Conservation (phyloP, 1,140 invertebrate species). For the Latrodectus geometricus region DNA sequence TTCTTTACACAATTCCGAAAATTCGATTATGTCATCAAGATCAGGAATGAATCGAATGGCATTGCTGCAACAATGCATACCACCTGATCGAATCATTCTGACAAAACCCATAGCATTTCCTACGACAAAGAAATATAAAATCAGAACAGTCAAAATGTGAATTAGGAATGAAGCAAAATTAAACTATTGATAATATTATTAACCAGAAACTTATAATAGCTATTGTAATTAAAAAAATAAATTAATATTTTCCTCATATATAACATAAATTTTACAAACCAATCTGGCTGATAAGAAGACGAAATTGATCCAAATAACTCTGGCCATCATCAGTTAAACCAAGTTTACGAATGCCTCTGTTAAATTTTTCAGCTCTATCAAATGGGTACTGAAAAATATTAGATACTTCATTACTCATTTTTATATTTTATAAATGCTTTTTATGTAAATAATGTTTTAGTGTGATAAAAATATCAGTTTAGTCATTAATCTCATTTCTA, state of each 20-base stretch:
- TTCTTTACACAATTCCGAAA: conserved; percentile 72
- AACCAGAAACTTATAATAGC: too few relatives aligned
- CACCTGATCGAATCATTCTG: conserved; percentile 91
- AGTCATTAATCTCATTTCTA: too few relatives aligned
- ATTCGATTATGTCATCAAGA: conserved; percentile 78
- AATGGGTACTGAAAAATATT: conserved; percentile 75
- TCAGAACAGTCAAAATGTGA: too few relatives aligned
- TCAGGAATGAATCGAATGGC: conserved; percentile 91
- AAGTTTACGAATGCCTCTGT: conserved; percentile 89
- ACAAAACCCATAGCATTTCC: conserved; percentile 98
- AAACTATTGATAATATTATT: too few relatives aligned
- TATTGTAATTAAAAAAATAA: too few relatives aligned
- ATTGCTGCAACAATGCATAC: conserved; percentile 90
- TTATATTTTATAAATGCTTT: too few relatives aligned
- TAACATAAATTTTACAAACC: conserved; percentile 74
- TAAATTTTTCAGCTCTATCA: conserved; percentile 94
- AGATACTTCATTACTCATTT: neutral
- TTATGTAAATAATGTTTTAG: too few relatives aligned
- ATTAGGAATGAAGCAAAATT: too few relatives aligned
- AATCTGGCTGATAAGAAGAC: conserved; percentile 92
- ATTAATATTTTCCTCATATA: too few relatives aligned
- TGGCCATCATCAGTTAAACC: conserved; percentile 84
- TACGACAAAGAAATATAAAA: conserved; percentile 64
- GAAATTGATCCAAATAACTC: conserved; percentile 91
- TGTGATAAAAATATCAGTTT: too few relatives aligned